Evolutionary conservation across 2,888 invertebrate genomes (phyloP).

Genomic region (Drosophila cognata): DNA sequence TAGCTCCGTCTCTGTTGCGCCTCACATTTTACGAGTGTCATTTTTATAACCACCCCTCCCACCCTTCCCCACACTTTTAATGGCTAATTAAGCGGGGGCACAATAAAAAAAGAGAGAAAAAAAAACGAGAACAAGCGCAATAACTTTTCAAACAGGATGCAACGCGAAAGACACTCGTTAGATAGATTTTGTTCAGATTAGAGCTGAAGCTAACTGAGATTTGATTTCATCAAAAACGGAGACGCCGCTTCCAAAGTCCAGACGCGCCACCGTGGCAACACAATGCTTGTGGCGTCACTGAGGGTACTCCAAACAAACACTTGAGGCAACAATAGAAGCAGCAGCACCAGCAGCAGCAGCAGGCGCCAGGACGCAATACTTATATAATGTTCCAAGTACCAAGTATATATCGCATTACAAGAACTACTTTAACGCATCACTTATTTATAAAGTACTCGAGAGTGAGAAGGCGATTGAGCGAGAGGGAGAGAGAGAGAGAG

Average conservation of each 20-base stretch:
- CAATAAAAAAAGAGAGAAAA: constrained; percentile 54
- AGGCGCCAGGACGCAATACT: constrained; percentile 13
- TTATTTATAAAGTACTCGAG: constrained; percentile 30
- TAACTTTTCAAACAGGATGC: constrained; percentile 47
- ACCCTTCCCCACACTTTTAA: constrained; percentile 48
- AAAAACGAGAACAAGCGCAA: constrained; percentile 28
- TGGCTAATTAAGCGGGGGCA: constrained; percentile 67
- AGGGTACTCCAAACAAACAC: constrained; percentile 37
- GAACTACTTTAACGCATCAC: constrained; percentile 51
- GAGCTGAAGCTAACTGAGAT: constrained; percentile 36
- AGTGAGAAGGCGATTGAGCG: neutral
- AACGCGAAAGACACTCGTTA: constrained; percentile 8
- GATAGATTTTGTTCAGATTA: constrained; percentile 5
- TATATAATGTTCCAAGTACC: constrained; percentile 24
- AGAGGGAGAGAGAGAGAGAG: neutral
- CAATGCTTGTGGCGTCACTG: constrained; percentile 41
- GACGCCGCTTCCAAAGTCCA: constrained; percentile 45
- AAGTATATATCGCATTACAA: constrained; percentile 51
- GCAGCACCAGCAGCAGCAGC: constrained; percentile 11
- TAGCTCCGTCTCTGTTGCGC: constrained; percentile 5
- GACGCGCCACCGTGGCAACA: constrained; percentile 41
- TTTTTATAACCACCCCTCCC: constrained; percentile 60
- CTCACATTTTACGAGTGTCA: constrained; percentile 70
- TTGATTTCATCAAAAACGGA: constrained; percentile 46
- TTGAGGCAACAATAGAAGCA: constrained; percentile 40